These are phyloP conservation scores for Thalassoma bifasciatum DNA, from an alignment of 2,113 vertebrate species.

Conservation along the genomic window DNA sequence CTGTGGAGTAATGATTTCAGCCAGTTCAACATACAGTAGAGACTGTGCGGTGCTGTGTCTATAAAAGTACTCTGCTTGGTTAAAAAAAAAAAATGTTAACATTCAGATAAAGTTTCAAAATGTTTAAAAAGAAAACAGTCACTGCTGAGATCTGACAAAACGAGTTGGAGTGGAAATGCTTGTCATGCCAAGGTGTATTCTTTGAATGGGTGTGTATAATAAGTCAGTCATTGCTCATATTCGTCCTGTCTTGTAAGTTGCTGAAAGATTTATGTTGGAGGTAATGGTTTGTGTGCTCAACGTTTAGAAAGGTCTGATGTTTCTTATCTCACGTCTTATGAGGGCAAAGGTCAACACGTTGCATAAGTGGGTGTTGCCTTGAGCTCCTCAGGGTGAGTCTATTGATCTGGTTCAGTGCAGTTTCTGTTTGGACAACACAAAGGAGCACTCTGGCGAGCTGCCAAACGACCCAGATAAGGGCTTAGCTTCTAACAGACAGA, in stretches of 20 bases:
- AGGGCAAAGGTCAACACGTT: constrained; percentile 49
- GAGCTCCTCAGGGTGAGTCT: constrained; percentile 36
- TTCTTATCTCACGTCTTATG: constrained; percentile 31
- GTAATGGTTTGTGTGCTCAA: not conserved
- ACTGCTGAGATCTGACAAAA: not conserved
- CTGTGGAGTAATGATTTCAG: not conserved
- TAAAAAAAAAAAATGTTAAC: too few species aligned
- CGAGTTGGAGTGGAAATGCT: not conserved
- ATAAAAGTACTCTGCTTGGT: too few species aligned
- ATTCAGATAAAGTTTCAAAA: not conserved
- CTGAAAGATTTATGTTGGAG: not conserved
- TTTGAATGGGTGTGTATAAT: not conserved
- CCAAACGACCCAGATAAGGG: constrained; percentile 52
- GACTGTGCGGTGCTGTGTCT: too few species aligned
- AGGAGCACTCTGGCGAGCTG: constrained; percentile 22
- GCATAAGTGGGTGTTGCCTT: constrained; percentile 34
- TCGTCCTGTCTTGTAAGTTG: not conserved
- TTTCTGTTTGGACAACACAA: constrained; percentile 33
- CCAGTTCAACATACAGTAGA: too few species aligned
- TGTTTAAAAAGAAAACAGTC: not conserved
- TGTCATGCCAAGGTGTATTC: not conserved
- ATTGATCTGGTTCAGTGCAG: constrained; percentile 24
- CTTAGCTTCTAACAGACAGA: not conserved
- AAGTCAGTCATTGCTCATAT: not conserved
- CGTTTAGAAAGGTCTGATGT: constrained; percentile 14